Evolutionary conservation across 2,888 invertebrate species (phyloP).

Genomic region (Pheosia gnoma): DNA sequence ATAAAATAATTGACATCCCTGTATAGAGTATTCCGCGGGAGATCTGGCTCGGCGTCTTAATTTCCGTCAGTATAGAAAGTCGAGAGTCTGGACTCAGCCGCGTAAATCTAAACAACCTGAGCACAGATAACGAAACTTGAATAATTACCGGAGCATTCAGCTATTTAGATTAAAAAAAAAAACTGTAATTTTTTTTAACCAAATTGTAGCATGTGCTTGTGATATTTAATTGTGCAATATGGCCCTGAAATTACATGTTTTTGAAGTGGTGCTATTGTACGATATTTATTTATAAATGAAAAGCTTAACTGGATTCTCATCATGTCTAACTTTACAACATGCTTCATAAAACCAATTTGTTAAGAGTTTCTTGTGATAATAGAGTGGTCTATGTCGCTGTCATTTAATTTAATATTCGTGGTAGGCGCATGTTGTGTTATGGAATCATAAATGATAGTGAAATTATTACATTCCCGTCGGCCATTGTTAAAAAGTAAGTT

Average conservation of each 20-base stretch:
- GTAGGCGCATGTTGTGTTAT: neutral
- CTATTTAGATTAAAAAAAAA: neutral
- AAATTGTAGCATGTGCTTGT: no score
- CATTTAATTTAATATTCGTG: neutral
- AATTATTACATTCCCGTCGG: conserved; percentile 31
- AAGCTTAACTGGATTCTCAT: no score
- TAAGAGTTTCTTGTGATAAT: no score
- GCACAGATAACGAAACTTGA: conserved; percentile 22
- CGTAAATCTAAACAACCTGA: neutral
- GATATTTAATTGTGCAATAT: no score
- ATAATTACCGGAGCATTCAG: conserved; percentile 15
- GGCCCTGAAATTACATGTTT: no score
- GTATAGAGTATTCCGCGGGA: conserved; percentile 26
- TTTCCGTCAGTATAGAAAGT: conserved; percentile 70
- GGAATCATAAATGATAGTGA: conserved; percentile 12
- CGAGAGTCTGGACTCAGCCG: conserved; percentile 9
- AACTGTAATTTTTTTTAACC: no score
- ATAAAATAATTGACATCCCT: conserved; percentile 9
- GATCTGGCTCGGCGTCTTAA: conserved; percentile 67
- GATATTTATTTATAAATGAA: no score
- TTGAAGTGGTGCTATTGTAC: no score
- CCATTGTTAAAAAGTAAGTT: conserved; percentile 26
- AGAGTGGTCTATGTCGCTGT: neutral
- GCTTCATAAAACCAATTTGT: no score
- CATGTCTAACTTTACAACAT: no score